These are phyloP conservation scores for Polylopha cassiicola DNA, from an alignment of 2,888 invertebrate species.

Conservation along the genomic window DNA sequence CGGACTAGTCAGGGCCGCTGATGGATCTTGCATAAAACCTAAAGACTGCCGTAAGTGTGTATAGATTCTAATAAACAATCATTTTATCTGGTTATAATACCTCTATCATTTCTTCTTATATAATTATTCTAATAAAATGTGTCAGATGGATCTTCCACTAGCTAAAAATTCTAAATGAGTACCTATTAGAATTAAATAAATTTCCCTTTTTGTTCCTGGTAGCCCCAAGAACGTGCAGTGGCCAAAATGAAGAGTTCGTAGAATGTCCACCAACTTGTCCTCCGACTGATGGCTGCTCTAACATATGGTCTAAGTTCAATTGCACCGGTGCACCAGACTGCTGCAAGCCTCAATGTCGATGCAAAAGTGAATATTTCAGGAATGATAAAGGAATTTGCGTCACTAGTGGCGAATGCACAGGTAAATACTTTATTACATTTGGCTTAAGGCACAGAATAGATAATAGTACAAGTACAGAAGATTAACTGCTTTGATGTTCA, in stretches of 20 bases:
- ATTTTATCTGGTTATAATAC: too few species aligned
- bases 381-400: conserved; percentile 12
- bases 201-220: background rate
- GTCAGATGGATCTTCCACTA: too few species aligned
- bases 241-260: conserved; percentile 12
- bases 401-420: conserved; percentile 2
- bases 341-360: conserved; percentile 20
- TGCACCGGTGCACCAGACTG: conserved; percentile 12
- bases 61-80: too few species aligned
- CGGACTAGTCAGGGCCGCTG: conserved; percentile 8
- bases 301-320: conserved; percentile 7
- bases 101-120: too few species aligned
- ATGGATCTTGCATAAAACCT: conserved; percentile 1
- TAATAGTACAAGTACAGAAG: too few species aligned
- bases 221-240: conserved; percentile 3
- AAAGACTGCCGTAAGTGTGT: conserved; percentile 6
- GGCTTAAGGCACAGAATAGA: conserved; percentile 14
- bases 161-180: too few species aligned
- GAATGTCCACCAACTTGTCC: conserved; percentile 11
- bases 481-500: too few species aligned
- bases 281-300: conserved; percentile 8
- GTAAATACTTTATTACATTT: conserved; percentile 1
- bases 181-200: too few species aligned
- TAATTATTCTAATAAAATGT: too few species aligned
- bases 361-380: conserved; percentile 16